Evolutionary conservation across 2,797 vertebrate genomes (phyloP).

Genomic region (Spea hammondii): DNA sequence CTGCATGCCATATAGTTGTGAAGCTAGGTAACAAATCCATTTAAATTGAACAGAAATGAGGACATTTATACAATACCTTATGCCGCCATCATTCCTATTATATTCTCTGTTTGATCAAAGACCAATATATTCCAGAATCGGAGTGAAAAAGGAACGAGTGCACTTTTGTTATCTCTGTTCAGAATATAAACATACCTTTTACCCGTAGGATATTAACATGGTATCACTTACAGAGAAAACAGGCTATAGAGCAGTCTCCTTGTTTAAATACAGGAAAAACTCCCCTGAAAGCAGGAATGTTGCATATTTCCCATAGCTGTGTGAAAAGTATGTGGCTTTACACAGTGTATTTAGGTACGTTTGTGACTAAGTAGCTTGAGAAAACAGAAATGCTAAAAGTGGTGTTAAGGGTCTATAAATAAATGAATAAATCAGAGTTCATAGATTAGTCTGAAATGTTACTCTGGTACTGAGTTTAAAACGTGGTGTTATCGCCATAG

Average conservation of each 20-base stretch:
- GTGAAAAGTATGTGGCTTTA: neutral
- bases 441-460: too few species aligned
- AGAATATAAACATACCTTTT: neutral
- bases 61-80: neutral
- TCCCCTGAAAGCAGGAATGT: neutral
- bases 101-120: neutral
- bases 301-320: neutral
- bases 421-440: too few species aligned
- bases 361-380: too few species aligned
- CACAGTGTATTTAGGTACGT: too few species aligned
- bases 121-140: neutral
- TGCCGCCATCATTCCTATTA: neutral
- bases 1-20: neutral
- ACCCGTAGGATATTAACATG: neutral
- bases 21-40: neutral
- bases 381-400: too few species aligned
- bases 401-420: too few species aligned
- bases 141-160: neutral
- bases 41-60: neutral
- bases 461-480: too few species aligned
- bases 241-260: neutral
- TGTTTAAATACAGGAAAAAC: neutral
- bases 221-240: neutral
- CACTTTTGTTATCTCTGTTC: neutral
- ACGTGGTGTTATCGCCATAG: too few species aligned